phyloP scores from a whole-genome alignment of 1,140 invertebrate species.

The Doryteuthis pealeii region DNA sequence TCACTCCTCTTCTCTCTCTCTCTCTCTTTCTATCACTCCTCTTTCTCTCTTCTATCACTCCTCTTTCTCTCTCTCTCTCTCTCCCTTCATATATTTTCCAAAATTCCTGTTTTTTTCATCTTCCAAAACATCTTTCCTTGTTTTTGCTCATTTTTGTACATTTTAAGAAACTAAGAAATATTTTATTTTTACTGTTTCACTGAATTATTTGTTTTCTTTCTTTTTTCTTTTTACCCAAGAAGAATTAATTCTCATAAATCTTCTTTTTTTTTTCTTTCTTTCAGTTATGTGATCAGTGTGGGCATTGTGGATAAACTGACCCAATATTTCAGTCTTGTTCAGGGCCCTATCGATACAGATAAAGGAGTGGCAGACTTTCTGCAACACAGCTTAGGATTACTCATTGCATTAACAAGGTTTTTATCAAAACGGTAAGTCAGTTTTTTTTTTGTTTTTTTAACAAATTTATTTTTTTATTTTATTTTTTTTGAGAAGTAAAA shows the following conservation, averaged over 20 bases:
- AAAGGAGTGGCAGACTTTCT: constrained; percentile 63
- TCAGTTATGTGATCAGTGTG: constrained; percentile 70
- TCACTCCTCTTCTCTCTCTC: too few relatives aligned
- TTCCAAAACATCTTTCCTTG: too few relatives aligned
- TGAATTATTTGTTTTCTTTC: too few relatives aligned
- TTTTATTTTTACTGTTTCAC: too few relatives aligned
- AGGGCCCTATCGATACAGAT: constrained; percentile 68
- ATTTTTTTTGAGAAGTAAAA: background rate
- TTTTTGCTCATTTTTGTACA: too few relatives aligned
- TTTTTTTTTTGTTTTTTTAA: background rate
- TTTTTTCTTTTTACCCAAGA: constrained; percentile 44
- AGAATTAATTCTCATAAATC: too few relatives aligned
- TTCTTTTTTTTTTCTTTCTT: constrained; percentile 43
- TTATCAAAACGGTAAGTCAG: constrained; percentile 58
- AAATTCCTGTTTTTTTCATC: too few relatives aligned
- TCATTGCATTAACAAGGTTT: constrained; percentile 65
- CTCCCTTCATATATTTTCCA: too few relatives aligned
- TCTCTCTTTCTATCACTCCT: background rate
- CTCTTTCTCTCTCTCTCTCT: too few relatives aligned
- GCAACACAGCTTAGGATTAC: constrained; percentile 64
- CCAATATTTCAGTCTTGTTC: constrained; percentile 67
- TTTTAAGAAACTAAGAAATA: too few relatives aligned
- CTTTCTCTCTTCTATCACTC: too few relatives aligned
- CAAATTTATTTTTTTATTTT: too few relatives aligned
- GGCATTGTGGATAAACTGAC: constrained; percentile 71